phyloP scores from a whole-genome alignment of 2,797 vertebrate genomes.

The Babyrousa celebensis region DNA sequence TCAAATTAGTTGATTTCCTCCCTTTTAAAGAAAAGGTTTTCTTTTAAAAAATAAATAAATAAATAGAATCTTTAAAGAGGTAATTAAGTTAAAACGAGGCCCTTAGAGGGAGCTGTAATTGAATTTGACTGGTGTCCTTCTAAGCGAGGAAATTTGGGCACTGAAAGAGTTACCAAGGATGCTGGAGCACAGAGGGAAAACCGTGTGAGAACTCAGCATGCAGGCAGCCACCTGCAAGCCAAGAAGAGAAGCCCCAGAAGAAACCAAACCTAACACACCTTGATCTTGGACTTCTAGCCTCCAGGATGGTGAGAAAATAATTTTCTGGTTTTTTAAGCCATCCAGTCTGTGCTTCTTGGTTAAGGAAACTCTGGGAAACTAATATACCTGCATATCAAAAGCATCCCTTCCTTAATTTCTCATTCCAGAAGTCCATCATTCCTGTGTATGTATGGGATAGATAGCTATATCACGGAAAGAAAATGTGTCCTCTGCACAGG shows the following conservation, averaged over 20 bases:
- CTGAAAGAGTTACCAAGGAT: neutral
- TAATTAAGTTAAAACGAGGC: neutral
- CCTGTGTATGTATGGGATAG: neutral
- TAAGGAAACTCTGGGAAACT: neutral
- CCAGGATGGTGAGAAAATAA: neutral
- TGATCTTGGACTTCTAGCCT: neutral
- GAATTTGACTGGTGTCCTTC: neutral
- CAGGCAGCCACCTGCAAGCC: neutral
- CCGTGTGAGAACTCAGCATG: neutral
- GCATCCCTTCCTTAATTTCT: neutral
- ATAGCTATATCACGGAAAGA: neutral
- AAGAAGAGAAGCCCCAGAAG: neutral
- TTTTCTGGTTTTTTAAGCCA: neutral
- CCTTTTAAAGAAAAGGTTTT: neutral
- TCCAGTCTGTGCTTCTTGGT: neutral
- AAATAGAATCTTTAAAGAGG: neutral
- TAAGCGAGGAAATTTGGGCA: neutral
- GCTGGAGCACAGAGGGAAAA: neutral
- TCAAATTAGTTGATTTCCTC: neutral
- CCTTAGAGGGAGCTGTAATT: neutral
- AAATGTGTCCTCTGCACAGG: neutral
- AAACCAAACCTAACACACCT: too few relatives aligned
- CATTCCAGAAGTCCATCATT: neutral
- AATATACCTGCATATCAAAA: neutral
- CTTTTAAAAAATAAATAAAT: neutral